Conservation (phyloP, 1,140 invertebrate genomes). For the Zaprionus kolodkinae region DNA sequence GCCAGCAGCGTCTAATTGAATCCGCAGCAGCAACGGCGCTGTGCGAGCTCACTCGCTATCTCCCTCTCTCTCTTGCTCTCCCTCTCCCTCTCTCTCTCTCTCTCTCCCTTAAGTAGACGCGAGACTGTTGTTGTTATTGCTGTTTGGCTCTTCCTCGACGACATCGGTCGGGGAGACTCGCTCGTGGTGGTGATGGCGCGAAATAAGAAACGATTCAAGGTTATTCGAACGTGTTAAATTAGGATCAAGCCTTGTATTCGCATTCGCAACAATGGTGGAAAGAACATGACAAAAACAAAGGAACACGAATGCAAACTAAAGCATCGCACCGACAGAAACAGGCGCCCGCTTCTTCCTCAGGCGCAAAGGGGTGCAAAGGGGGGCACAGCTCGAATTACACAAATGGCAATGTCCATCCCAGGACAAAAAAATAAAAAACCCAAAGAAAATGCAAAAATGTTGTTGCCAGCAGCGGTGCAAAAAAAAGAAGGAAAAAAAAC, state of each 20-base stretch:
- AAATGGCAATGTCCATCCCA: constrained; percentile 63
- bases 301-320: constrained; percentile 69
- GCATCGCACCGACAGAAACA: constrained; percentile 48
- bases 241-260: constrained; percentile 67
- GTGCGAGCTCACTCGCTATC: constrained; percentile 10
- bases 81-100: neutral
- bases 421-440: constrained; percentile 46
- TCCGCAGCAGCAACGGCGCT: constrained; percentile 37
- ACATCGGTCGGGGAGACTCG: constrained; percentile 27
- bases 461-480: constrained; percentile 65
- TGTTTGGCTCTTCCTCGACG: constrained; percentile 1
- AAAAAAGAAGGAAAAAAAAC: constrained; percentile 26
- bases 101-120: constrained; percentile 31
- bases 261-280: constrained; percentile 71
- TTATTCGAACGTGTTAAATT: constrained; percentile 83
- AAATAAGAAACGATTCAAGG: constrained; percentile 82
- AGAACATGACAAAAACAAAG: constrained; percentile 78
- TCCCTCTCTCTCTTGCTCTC: neutral
- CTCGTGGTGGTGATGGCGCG: constrained; percentile 62
- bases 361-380: constrained; percentile 21
- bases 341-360: constrained; percentile 59
- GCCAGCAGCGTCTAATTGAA: constrained; percentile 69
- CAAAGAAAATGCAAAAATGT: constrained; percentile 58
- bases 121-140: constrained; percentile 34
- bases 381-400: constrained; percentile 73